Base-by-base conservation (phyloP, 2,113 vertebrate species). In the Engraulis encrasicolus region DNA sequence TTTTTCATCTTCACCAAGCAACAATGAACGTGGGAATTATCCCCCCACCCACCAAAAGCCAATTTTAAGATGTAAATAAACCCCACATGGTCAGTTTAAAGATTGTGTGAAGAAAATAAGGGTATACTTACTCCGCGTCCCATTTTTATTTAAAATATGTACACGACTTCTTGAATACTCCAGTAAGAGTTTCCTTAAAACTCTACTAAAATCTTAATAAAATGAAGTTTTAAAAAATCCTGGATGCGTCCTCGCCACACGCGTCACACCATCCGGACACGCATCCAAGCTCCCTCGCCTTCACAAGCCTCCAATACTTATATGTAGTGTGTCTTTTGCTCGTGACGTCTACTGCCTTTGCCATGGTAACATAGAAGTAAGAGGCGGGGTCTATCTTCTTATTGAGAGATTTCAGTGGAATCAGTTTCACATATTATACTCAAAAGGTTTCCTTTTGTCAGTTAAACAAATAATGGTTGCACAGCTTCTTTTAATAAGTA, bases 51-150 rank as follows among this genome's bases (percentile, higher is more conserved):
- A 36, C 66, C 31, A 12, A 34, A 74, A 34, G 66, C 66, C 31
- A 9, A 34, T 34, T 74, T 74, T 34, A 2, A 74, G 40, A 45
- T 45, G 40, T 45, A 45, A 45, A 45, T 45, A 45, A 45, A 45
- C 9, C n/a, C 40, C 40, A 45, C 40, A 45, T 45, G 40, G 3
- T 45, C 40, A 45, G 40, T 45, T 45, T 5, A 45, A 45, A 45
- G 4, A 45, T 3, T 36, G 34, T 27, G 14, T 36, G 31, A 27
- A 74, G 2, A 71, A 74, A 74, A 74, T 36, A 74, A 34, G 66
- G 66, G 1, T 34, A 77, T 91, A 95, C 95, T 95, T 89, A 95
- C 95, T 93, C 95, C 95, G 91, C 93, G 86, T 89, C 95, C 94
- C 95, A 95, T 95, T 88, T 84, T 90, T 78, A 38, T 82, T 83